These are phyloP conservation scores for Noctua janthina DNA, from an alignment of 2,888 invertebrate species.

Conservation along the genomic window DNA sequence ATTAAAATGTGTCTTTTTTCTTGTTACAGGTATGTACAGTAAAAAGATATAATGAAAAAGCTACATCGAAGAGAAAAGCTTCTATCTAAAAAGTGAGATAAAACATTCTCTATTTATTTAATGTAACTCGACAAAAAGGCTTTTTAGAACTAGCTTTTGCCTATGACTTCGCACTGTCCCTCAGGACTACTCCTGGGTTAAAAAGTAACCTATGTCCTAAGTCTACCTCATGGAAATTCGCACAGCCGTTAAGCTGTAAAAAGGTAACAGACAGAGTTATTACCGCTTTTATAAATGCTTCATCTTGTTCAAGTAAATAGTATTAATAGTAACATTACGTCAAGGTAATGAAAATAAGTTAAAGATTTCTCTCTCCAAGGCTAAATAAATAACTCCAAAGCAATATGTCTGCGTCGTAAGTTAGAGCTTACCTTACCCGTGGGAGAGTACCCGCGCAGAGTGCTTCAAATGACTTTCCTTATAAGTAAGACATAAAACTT, in stretches of 20 bases:
- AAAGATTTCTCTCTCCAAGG: constrained; percentile 9
- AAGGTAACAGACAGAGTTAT: neutral
- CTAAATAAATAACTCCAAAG: constrained; percentile 15
- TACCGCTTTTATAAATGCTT: neutral
- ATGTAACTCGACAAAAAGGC: neutral
- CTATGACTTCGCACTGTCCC: neutral
- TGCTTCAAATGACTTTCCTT: constrained; percentile 31
- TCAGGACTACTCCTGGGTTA: no score
- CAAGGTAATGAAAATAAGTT: neutral
- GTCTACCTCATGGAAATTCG: neutral
- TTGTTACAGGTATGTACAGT: constrained; percentile 67
- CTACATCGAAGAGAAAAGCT: no score
- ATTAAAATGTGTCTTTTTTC: constrained; percentile 21
- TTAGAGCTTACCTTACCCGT: constrained; percentile 25
- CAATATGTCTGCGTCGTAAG: neutral
- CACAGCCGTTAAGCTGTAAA: no score
- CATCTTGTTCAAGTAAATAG: neutral
- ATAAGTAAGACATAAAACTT: constrained; percentile 29
- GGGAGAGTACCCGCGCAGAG: constrained; percentile 5
- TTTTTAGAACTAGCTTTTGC: neutral
- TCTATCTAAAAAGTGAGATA: constrained; percentile 11
- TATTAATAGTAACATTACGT: neutral
- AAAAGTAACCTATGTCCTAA: neutral
- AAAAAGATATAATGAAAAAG: no score
- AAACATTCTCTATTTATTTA: neutral